phyloP scores from a whole-genome alignment of 2,888 invertebrate genomes.

The Geophilus truncorum region DNA sequence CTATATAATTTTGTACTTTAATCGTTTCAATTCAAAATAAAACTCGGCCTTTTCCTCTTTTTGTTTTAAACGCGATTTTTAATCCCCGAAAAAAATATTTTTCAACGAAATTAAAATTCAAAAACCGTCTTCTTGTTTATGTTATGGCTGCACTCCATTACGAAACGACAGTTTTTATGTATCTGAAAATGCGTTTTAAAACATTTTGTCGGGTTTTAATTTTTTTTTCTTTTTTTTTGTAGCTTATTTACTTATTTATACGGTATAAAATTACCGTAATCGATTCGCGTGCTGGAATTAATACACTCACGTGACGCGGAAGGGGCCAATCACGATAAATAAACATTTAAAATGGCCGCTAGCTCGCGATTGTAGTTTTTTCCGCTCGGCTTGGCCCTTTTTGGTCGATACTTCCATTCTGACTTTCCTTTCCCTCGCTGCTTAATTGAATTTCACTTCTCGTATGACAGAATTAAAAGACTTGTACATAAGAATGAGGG shows the following conservation, averaged over 20 bases:
- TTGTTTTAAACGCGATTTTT: background rate
- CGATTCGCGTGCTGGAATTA: background rate
- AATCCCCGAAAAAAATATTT: background rate
- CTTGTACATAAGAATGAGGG: background rate
- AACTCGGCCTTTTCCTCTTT: background rate
- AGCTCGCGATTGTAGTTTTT: background rate
- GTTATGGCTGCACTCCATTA: background rate
- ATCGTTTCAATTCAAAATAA: background rate
- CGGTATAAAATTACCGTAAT: background rate
- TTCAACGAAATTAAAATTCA: background rate
- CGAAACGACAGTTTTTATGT: background rate
- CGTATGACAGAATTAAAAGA: background rate
- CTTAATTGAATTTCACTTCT: background rate
- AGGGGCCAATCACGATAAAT: background rate
- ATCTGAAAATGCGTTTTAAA: background rate
- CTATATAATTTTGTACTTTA: background rate
- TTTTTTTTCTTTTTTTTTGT: background rate
- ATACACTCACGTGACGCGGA: background rate
- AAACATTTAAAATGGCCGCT: background rate
- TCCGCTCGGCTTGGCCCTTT: background rate
- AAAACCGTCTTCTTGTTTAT: background rate
- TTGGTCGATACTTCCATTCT: background rate
- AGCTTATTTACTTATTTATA: no score
- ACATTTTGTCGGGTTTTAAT: background rate
- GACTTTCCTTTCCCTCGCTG: background rate